Base-by-base conservation (phyloP, 2,797 vertebrate genomes). In the Phyllotis vaccarum region DNA sequence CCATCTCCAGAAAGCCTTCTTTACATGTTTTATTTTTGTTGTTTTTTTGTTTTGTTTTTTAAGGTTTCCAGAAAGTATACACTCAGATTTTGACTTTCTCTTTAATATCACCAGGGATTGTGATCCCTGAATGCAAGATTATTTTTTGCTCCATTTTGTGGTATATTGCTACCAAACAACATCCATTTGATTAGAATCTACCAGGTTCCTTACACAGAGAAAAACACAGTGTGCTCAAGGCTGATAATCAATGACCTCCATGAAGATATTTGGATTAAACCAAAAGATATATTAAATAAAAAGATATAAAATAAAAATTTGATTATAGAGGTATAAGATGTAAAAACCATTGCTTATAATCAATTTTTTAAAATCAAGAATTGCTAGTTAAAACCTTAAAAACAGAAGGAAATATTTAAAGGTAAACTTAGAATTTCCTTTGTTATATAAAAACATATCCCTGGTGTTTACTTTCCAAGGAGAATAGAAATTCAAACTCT, bases 391-490 rank as follows among this genome's bases (percentile, higher is more conserved):
- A 95, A 97, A 58, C 16, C 37, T 86, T 86, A 21, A 11, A 80
- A 88, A 94, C 90, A 90, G 93, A 93, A 89, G 54, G 14, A 88
- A 88, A 86, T 89, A 92, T 80, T 72, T 89, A 75, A 95, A 89
- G 90, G 94, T 58, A 93, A 37, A 91, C 68, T 90, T 75, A 95
- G 78, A 49, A 86, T 95, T 95, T 97, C 81, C 82, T 94, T 95
- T 79, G 93, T 76, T 75, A 49, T 86, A 94, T 92, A 86, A 96
- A 95, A 97, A 78, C 54, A 70, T 27, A 89, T 91, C 60, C 66
- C 82, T 94, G 91, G 64, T 95, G 74, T 89, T 54, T 80, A 68
- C 78, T 89, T 95, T 54, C 93, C 94, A 70, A 58, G 89, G 90
- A 17, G 64, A 80, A 70, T 24, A 86, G 90, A 95, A 86, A 89